These are phyloP conservation scores for Odontocolon sp. DNA, from an alignment of 2,888 invertebrate species.

Conservation along the genomic window DNA sequence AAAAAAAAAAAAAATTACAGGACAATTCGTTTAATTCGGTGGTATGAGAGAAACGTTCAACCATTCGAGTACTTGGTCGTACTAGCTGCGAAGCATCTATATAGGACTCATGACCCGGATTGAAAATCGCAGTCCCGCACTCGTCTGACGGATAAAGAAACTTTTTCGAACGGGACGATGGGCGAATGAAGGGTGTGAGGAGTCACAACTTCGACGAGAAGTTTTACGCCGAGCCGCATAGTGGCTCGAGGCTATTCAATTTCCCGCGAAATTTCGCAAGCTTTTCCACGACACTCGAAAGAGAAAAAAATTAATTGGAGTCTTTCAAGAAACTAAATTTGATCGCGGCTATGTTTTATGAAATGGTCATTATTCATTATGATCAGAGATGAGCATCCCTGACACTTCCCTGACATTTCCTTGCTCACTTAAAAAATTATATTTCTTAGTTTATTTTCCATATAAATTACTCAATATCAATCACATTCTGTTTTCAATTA, in stretches of 20 bases:
- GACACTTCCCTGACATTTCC: too few relatives aligned
- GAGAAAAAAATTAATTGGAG: neutral
- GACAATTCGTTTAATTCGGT: neutral
- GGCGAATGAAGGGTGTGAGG: neutral
- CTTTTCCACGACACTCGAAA: neutral
- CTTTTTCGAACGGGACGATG: constrained; percentile 2
- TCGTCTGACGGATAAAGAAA: constrained; percentile 28
- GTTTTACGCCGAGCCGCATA: neutral
- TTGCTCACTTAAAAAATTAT: too few relatives aligned
- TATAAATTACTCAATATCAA: too few relatives aligned
- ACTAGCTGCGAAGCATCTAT: constrained; percentile 1
- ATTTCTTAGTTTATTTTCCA: too few relatives aligned
- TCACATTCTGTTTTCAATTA: too few relatives aligned
- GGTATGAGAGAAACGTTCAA: neutral
- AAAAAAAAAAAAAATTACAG: neutral
- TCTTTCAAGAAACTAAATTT: neutral
- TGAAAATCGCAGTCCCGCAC: constrained; percentile 6
- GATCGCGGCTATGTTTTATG: neutral
- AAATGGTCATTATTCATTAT: too few relatives aligned
- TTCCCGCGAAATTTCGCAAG: neutral
- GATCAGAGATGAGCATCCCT: too few relatives aligned
- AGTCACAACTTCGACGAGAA: neutral
- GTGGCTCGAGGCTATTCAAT: constrained; percentile 6
- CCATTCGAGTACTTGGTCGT: neutral
- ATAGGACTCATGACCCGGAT: constrained; percentile 31